Conservation (phyloP, 2,888 invertebrate genomes). For the Petrophora chlorosata region DNA sequence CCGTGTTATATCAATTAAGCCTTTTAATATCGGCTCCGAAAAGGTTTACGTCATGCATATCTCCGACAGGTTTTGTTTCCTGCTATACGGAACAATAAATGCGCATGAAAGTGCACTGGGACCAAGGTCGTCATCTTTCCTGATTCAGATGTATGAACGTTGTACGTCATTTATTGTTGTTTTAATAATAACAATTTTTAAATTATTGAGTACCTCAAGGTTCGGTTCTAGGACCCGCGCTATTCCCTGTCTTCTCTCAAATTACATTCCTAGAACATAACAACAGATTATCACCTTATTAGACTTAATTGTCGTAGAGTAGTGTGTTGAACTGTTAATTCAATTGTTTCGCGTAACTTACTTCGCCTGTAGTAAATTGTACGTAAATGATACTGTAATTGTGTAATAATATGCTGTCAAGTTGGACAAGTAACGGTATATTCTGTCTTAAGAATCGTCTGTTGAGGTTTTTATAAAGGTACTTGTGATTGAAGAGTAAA, state of each 20-base stretch:
- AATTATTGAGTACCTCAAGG: not conserved
- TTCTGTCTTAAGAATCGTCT: not conserved
- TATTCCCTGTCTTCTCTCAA: not conserved
- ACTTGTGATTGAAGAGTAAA: no score
- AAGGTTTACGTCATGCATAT: no score
- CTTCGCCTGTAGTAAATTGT: not conserved
- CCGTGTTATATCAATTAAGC: no score
- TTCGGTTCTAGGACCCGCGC: not conserved
- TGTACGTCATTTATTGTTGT: not conserved
- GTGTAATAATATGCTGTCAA: not conserved
- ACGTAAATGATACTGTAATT: slow-evolving; percentile 3
- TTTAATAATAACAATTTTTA: not conserved
- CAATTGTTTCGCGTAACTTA: slow-evolving; percentile 14
- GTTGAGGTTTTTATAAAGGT: not conserved
- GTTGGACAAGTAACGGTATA: slow-evolving; percentile 1
- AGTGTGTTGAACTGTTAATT: slow-evolving; percentile 6
- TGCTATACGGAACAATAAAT: no score
- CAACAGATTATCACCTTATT: not conserved
- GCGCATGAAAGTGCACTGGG: no score
- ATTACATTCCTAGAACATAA: not conserved
- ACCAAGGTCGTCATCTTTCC: no score
- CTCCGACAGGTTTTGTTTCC: no score
- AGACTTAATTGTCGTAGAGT: not conserved
- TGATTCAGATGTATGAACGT: no score
- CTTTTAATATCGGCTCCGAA: no score